Conservation (phyloP, 2,113 vertebrate species). For the Arothron firmamentum region DNA sequence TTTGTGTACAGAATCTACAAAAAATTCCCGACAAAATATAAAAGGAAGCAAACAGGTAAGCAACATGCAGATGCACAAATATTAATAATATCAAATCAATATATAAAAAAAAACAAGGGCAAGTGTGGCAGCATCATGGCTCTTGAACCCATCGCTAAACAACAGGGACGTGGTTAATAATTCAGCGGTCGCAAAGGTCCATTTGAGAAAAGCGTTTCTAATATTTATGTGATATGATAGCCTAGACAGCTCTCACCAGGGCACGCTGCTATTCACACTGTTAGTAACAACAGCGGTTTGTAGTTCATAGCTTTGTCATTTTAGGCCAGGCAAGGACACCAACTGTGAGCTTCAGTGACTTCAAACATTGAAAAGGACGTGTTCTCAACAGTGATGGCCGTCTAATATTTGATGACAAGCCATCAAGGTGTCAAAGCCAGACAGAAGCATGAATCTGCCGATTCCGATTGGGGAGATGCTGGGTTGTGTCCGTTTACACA, state of each 20-base stretch:
- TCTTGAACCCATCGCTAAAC: conserved; percentile 41
- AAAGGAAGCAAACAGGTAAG: no score
- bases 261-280: conserved; percentile 55
- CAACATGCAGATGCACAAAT: no score
- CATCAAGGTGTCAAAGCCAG: background rate
- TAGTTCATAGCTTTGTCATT: conserved; percentile 58
- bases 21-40: no score
- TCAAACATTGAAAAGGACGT: conserved; percentile 23
- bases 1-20: no score
- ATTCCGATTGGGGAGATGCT: no score
- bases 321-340: conserved; percentile 35
- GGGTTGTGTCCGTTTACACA: no score
- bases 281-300: conserved; percentile 44
- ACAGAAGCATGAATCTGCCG: no score
- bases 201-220: conserved; percentile 60
- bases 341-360: conserved; percentile 21
- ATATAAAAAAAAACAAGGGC: conserved; percentile 20
- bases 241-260: conserved; percentile 58
- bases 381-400: conserved; percentile 4
- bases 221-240: conserved; percentile 72
- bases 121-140: conserved; percentile 22
- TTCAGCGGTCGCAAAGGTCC: conserved; percentile 58
- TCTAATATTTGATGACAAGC: conserved; percentile 12
- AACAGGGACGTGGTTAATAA: conserved; percentile 60
- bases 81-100: background rate